Base-by-base conservation (phyloP, 2,888 invertebrate genomes). In the Stegana nigrithorax region DNA sequence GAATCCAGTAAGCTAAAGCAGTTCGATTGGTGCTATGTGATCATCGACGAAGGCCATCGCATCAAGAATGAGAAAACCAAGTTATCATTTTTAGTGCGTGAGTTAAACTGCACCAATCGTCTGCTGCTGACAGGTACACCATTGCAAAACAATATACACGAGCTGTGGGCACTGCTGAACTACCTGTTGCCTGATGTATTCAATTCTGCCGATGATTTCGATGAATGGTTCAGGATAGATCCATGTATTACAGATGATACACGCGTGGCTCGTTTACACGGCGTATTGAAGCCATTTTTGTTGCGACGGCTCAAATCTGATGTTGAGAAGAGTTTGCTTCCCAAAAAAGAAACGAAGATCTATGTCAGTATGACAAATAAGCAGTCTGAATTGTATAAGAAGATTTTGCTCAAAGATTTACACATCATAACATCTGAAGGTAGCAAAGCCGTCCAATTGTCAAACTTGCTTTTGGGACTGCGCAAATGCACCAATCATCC, bases 31-130 rank as follows among this genome's bases (percentile, higher is more conserved):
- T 90, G 96, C 6, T 99, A 99, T 85, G 92, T 99, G 91, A 95
- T 98, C n/a, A 99, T 99, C 73, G 99, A 99, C 83, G 99, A 99
- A 86, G 99, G 99, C 19, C 99, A 99, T 87, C 91, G 99, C 64
- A 98, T 99, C 73, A 99, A 99, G 86, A 99, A 99, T 86, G 99
- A 99, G 85, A 98, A 99, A 86, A 97, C 97, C 0, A 99, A 98
- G 87, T 88, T 99, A 0, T 98, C 98, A 36, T 36, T 36, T 59
- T 17, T 98, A 81, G 90, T 99, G 3, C 89, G 99, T 59, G 96
- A 97, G 85, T 97, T 99, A 81, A 97, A 97, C 85, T 97, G 98
- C 6, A 93, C 95, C 67, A 98, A 99, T 86, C 91, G 98, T 39
- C 88, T 99, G 44, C 87, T 99, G 12, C 87, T 99, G 56, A 99